A percentile compares a stretch with the other conserved stretches of the same genome.
Evolutionary conservation across 2,797 vertebrate genomes (phyloP).

Genomic region (Todus mexicanus): DNA sequence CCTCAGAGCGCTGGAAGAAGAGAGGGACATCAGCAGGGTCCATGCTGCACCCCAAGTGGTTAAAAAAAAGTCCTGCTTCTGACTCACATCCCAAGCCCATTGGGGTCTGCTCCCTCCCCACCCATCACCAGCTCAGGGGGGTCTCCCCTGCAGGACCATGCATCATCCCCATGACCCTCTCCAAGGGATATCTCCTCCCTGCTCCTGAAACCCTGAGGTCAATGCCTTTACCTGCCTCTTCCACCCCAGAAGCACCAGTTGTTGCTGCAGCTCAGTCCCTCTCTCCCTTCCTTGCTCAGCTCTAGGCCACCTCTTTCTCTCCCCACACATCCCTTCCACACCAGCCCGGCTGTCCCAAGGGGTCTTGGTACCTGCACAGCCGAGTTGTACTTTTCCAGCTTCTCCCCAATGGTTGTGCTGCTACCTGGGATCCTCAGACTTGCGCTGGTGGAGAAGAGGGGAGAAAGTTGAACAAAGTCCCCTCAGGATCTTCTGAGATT

Average conservation of each 20-base stretch:
- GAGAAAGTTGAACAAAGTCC: neutral
- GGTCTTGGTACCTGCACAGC: slow-evolving; percentile 82
- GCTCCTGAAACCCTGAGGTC: neutral
- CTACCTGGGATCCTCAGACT: slow-evolving; percentile 83
- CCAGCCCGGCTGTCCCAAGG: neutral
- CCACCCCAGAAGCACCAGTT: neutral
- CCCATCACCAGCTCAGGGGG: neutral
- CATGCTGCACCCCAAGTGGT: accelerated
- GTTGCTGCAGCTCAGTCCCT: neutral
- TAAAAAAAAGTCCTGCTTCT: neutral
- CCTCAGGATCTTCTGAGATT: neutral
- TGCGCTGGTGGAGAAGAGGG: slow-evolving; percentile 69
- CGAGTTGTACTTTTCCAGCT: slow-evolving; percentile 86
- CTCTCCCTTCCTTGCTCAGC: accelerated
- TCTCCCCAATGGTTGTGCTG: slow-evolving; percentile 82
- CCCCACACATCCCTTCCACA: neutral
- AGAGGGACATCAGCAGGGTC: neutral
- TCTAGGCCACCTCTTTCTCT: neutral
- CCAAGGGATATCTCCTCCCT: neutral
- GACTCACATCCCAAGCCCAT: accelerated
- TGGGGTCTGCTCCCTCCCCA: neutral
- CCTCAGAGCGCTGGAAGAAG: slow-evolving; percentile 80
- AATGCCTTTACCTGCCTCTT: neutral
- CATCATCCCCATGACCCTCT: neutral
- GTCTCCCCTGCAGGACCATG: too few species aligned